These are phyloP conservation scores for Drosophila flavopinicola DNA, from an alignment of 2,888 invertebrate species.

Conservation along the genomic window DNA sequence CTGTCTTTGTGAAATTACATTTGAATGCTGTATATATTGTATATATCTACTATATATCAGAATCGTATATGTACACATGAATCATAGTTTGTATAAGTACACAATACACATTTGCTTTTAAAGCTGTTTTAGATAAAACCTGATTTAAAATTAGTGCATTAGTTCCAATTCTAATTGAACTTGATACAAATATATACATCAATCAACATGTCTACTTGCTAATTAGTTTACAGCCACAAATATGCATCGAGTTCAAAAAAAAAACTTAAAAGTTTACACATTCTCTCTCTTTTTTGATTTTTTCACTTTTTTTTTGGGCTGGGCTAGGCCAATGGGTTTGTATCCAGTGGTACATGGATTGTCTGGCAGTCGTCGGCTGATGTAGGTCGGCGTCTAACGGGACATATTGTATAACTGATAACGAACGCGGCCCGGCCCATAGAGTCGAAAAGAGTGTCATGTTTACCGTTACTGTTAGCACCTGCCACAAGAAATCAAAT, in stretches of 20 bases:
- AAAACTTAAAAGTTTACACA: background rate
- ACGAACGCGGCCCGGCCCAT: conserved; percentile 22
- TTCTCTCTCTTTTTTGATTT: too few relatives aligned
- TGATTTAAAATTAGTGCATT: background rate
- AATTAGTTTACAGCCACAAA: too few relatives aligned
- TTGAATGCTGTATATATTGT: too few relatives aligned
- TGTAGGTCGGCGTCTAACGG: conserved; percentile 56
- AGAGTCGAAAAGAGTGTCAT: conserved; percentile 47
- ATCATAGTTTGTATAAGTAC: too few relatives aligned
- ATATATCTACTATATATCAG: too few relatives aligned
- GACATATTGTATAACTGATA: conserved; percentile 71
- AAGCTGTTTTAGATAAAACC: background rate
- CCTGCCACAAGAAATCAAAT: conserved; percentile 54
- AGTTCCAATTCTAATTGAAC: background rate
- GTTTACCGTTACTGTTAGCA: conserved; percentile 74
- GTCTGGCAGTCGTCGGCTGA: too few relatives aligned
- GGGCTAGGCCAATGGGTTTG: conserved; percentile 13
- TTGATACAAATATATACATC: background rate
- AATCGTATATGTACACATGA: too few relatives aligned
- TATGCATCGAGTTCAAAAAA: background rate
- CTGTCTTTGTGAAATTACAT: too few relatives aligned
- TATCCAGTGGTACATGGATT: background rate
- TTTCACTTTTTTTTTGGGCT: conserved; percentile 12
- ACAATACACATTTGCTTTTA: background rate
- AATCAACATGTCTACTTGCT: background rate